phyloP scores from a whole-genome alignment of 2,113 vertebrate genomes.

The Cyprinus carpio region DNA sequence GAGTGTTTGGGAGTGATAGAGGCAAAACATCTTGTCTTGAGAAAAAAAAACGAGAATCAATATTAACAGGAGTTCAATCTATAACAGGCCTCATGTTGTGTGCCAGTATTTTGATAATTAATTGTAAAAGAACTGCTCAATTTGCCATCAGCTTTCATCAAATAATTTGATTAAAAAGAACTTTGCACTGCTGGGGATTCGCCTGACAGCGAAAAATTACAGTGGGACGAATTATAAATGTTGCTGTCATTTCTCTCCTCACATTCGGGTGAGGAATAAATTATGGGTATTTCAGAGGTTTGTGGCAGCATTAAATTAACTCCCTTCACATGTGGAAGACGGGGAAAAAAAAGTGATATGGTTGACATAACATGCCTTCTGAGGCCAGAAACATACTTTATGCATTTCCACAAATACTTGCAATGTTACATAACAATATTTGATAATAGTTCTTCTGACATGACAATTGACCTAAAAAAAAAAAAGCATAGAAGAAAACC shows the following conservation, averaged over 20 bases:
- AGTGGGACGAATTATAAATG: slow-evolving; percentile 41
- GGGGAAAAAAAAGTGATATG: not conserved
- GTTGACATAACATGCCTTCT: not conserved
- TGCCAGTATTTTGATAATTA: slow-evolving; percentile 33
- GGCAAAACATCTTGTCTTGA: slow-evolving; percentile 10
- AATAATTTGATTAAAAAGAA: slow-evolving; percentile 48
- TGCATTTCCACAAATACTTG: not conserved
- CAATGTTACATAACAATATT: not conserved
- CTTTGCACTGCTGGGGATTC: slow-evolving; percentile 30
- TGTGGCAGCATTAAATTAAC: slow-evolving; percentile 31
- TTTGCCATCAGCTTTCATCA: slow-evolving; percentile 43
- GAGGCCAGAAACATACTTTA: not conserved
- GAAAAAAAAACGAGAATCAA: not conserved
- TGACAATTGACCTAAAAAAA: not conserved
- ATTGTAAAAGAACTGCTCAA: slow-evolving; percentile 27
- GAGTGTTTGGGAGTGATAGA: not conserved
- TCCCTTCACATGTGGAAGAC: not conserved
- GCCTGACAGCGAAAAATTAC: slow-evolving; percentile 39
- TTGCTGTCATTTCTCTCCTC: slow-evolving; percentile 16
- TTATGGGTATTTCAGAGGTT: not conserved
- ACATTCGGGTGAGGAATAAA: slow-evolving; percentile 35
- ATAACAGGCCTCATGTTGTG: slow-evolving; percentile 3
- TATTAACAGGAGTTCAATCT: slow-evolving; percentile 37
- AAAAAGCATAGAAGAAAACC: no score
- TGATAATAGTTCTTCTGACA: not conserved